Percentiles rank a stretch among this genome's conserved stretches.
Conservation (phyloP, 2,888 invertebrate genomes). For the Amphiduros pacificus region DNA sequence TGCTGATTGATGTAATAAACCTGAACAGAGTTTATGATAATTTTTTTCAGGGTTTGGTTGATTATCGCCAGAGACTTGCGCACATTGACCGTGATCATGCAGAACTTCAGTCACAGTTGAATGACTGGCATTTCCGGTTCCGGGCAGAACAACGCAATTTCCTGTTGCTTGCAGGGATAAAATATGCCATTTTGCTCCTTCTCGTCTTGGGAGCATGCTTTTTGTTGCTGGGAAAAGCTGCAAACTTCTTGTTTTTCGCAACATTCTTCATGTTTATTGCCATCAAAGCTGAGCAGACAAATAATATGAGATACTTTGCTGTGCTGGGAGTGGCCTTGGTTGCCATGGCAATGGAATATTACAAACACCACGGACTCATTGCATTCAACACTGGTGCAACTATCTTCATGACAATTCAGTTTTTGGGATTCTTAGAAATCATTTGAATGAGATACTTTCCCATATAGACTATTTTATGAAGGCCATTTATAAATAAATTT, state of each 20-base stretch:
- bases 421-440: slow-evolving; percentile 15
- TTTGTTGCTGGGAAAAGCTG: slow-evolving; percentile 16
- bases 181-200: slow-evolving; percentile 12
- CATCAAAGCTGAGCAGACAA: slow-evolving; percentile 14
- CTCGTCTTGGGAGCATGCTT: slow-evolving; percentile 7
- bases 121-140: slow-evolving; percentile 22
- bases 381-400: slow-evolving; percentile 12
- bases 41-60: slow-evolving; percentile 14
- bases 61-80: slow-evolving; percentile 13
- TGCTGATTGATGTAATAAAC: too few species aligned
- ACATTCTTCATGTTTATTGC: slow-evolving; percentile 2
- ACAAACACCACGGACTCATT: slow-evolving; percentile 4
- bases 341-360: slow-evolving; percentile 6
- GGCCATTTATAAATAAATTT: too few species aligned
- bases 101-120: slow-evolving; percentile 17
- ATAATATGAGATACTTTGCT: slow-evolving; percentile 5
- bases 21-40: too few species aligned
- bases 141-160: slow-evolving; percentile 24
- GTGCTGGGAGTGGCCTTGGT: slow-evolving; percentile 6
- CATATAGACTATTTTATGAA: too few species aligned
- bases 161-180: slow-evolving; percentile 16
- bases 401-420: slow-evolving; percentile 6
- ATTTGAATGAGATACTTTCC: slow-evolving; percentile 4
- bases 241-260: slow-evolving; percentile 16
- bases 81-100: slow-evolving; percentile 21